Evolutionary conservation across 1,140 invertebrate species (phyloP).

Genomic region (Hyles euphorbiae): DNA sequence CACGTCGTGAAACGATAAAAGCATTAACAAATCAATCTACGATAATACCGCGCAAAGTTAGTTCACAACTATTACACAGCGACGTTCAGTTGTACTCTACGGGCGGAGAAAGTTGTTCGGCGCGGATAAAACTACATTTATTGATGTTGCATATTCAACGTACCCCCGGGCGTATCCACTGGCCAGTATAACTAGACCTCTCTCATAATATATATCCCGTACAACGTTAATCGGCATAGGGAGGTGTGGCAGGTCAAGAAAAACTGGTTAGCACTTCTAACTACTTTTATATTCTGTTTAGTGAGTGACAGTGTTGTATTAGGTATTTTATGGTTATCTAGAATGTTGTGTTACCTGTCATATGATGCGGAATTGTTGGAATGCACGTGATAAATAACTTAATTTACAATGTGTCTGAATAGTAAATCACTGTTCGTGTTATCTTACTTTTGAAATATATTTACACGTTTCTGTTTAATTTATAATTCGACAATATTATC

Average conservation of each 20-base stretch:
- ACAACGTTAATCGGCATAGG: not conserved
- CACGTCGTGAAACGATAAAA: constrained; percentile 2
- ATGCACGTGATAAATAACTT: too few species aligned
- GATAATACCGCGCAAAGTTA: constrained; percentile 30
- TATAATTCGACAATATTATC: too few species aligned
- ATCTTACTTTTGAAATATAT: too few species aligned
- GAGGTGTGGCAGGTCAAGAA: constrained; percentile 13
- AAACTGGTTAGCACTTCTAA: constrained; percentile 21
- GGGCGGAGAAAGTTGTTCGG: constrained; percentile 53
- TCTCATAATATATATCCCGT: constrained; percentile 3
- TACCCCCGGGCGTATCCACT: constrained; percentile 24
- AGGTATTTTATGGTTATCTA: constrained; percentile 5
- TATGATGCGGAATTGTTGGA: too few species aligned
- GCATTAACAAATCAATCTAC: constrained; percentile 30
- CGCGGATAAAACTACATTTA: constrained; percentile 59
- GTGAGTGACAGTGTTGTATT: constrained; percentile 29
- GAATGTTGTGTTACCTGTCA: too few species aligned
- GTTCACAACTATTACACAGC: constrained; percentile 25
- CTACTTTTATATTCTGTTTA: constrained; percentile 41
- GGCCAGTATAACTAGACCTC: constrained; percentile 18
- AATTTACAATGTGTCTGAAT: too few species aligned
- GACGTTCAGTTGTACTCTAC: constrained; percentile 12
- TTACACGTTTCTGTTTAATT: too few species aligned
- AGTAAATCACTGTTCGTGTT: too few species aligned
- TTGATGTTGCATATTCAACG: constrained; percentile 65